Conservation (phyloP, 2,113 vertebrate genomes). For the Pteruthius melanotis region DNA sequence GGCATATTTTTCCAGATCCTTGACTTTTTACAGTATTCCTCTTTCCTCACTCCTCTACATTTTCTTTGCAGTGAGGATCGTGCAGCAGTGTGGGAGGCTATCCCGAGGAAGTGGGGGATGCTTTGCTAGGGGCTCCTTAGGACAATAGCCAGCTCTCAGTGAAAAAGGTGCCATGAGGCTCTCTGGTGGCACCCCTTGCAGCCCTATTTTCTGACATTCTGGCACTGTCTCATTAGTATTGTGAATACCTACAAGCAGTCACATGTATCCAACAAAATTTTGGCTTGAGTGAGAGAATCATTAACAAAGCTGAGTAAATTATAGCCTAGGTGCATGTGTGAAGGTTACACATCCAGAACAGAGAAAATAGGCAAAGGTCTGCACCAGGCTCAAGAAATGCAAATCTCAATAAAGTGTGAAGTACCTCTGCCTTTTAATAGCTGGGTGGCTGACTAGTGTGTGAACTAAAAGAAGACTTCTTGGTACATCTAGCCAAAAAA, state of each 20-base stretch:
- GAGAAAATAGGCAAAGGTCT: background rate
- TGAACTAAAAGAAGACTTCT: background rate
- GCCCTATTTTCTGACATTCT: background rate
- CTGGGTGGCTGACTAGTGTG: background rate
- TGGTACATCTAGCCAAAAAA: background rate
- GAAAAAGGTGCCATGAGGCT: background rate
- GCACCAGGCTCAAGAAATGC: background rate
- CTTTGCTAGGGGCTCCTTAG: background rate
- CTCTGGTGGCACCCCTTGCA: background rate
- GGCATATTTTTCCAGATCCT: background rate
- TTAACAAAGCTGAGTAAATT: background rate
- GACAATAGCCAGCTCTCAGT: background rate
- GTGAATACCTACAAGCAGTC: background rate
- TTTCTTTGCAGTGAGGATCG: background rate
- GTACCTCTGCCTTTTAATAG: background rate
- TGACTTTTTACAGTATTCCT: background rate
- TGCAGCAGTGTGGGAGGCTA: fast-evolving
- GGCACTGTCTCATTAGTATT: background rate
- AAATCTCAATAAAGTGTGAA: background rate
- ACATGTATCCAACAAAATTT: background rate
- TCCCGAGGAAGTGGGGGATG: fast-evolving
- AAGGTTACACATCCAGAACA: background rate
- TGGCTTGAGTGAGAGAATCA: background rate
- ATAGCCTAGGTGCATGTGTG: fast-evolving
- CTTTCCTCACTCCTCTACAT: background rate